phyloP scores from a whole-genome alignment of 2,797 vertebrate genomes.

The Enteromius treurensis region DNA sequence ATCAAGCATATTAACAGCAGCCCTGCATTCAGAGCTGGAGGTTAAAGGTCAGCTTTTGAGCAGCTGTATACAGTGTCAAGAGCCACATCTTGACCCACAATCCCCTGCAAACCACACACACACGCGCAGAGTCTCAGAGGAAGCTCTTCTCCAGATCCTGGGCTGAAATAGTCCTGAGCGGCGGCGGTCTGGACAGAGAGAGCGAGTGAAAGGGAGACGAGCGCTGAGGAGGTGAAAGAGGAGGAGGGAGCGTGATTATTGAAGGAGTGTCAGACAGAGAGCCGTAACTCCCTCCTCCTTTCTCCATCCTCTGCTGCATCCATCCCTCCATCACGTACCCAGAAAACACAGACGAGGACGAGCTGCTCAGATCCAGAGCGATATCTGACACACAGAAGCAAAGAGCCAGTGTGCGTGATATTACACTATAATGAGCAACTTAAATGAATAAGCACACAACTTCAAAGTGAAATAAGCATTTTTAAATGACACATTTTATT shows the following conservation, averaged over 20 bases:
- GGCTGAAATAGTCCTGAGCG: slow-evolving; percentile 79
- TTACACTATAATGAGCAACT: not conserved
- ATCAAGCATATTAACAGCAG: not conserved
- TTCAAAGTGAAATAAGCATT: not conserved
- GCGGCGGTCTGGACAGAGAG: slow-evolving; percentile 72
- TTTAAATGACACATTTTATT: not conserved
- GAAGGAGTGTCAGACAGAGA: slow-evolving; percentile 81
- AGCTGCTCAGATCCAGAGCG: slow-evolving; percentile 67
- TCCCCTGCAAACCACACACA: not conserved
- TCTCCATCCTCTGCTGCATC: slow-evolving; percentile 62
- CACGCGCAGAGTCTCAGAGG: slow-evolving; percentile 59
- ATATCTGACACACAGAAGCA: slow-evolving; percentile 64
- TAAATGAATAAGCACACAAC: not conserved
- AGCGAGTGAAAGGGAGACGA: slow-evolving; percentile 76
- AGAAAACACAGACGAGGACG: slow-evolving; percentile 68
- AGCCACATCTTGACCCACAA: not conserved
- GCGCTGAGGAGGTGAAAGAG: slow-evolving; percentile 77
- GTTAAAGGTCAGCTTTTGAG: not conserved
- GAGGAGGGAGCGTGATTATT: slow-evolving; percentile 84
- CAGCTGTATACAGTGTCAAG: not conserved
- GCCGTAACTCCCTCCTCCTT: slow-evolving; percentile 70
- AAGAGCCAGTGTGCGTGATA: not conserved
- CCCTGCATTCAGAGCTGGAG: slow-evolving; percentile 2
- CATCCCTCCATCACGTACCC: slow-evolving; percentile 53
- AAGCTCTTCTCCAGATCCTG: slow-evolving; percentile 78